These are phyloP conservation scores for Nymphicus hollandicus DNA, from an alignment of 2,113 vertebrate genomes.

Conservation along the genomic window DNA sequence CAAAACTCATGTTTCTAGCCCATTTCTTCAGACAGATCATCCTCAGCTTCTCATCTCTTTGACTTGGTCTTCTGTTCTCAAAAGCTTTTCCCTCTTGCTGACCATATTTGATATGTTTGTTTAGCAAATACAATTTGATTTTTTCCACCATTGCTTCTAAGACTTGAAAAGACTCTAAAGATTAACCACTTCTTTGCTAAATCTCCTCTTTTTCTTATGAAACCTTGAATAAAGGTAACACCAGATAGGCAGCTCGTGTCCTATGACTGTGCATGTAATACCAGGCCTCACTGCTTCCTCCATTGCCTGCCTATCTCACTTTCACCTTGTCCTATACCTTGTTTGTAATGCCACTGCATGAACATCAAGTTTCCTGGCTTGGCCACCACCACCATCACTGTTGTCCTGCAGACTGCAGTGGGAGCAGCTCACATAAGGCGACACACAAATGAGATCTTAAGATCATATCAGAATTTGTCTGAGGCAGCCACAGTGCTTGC, in stretches of 20 bases:
- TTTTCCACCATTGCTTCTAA: neutral
- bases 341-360: neutral
- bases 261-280: neutral
- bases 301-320: neutral
- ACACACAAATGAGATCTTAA: neutral
- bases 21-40: neutral
- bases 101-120: neutral
- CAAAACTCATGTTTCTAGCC: neutral
- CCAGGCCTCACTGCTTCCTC: neutral
- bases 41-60: neutral
- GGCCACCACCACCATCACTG: neutral
- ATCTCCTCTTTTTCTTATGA: neutral
- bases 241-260: neutral
- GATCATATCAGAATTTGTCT: neutral
- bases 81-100: neutral
- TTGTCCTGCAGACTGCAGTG: accelerated
- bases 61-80: neutral
- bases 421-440: neutral
- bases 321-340: neutral
- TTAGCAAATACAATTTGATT: neutral
- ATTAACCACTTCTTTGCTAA: neutral
- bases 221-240: neutral
- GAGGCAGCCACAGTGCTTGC: accelerated
- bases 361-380: neutral
- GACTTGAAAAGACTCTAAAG: neutral